These are phyloP conservation scores for Onychomys arenicola DNA, from an alignment of 2,797 vertebrate genomes.

Conservation along the genomic window DNA sequence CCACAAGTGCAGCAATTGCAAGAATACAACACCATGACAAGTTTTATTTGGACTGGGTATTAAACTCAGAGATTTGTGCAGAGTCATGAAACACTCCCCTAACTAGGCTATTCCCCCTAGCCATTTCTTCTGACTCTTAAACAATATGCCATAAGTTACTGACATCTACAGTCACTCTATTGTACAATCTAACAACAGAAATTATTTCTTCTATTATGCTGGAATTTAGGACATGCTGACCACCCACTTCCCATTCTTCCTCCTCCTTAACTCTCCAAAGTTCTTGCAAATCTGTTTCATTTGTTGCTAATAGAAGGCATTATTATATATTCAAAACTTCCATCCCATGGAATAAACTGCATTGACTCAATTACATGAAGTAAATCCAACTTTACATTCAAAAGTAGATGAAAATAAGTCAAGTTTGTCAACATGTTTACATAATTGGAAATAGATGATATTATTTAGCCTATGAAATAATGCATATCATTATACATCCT, in stretches of 20 bases:
- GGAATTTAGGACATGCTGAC: neutral
- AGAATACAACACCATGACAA: neutral
- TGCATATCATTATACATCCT: neutral
- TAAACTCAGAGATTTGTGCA: neutral
- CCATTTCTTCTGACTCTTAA: neutral
- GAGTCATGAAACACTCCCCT: no score
- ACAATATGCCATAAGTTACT: neutral
- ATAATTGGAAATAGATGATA: slow-evolving; percentile 29
- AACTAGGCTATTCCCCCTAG: neutral
- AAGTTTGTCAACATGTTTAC: slow-evolving; percentile 9
- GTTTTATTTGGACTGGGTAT: neutral
- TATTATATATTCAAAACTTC: neutral
- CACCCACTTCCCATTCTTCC: no score
- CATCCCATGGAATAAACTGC: neutral
- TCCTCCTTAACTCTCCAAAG: neutral
- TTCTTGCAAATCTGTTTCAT: neutral
- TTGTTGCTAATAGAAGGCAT: neutral
- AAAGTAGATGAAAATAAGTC: neutral
- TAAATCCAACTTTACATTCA: slow-evolving; percentile 24
- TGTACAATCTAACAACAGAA: neutral
- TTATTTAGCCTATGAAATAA: neutral
- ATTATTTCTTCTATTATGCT: neutral
- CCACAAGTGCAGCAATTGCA: neutral
- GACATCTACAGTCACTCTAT: neutral
- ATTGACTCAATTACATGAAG: neutral